phyloP scores from a whole-genome alignment of 2,888 invertebrate genomes.

The Protonemura montana region DNA sequence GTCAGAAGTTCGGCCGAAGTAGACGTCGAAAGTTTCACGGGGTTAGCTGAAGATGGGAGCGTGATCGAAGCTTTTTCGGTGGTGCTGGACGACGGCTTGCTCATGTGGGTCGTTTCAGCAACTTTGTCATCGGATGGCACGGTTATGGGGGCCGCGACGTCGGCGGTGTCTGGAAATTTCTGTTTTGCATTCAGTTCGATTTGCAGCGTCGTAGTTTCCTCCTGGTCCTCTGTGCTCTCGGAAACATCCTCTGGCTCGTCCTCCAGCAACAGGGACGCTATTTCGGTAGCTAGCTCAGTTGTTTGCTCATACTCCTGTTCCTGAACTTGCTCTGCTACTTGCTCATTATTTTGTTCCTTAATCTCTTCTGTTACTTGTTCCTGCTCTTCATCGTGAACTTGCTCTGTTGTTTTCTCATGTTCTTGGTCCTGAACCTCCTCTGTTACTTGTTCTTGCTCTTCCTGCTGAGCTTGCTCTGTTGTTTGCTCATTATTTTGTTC shows the following conservation, averaged over 20 bases:
- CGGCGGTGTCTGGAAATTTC: neutral
- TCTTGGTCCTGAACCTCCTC: neutral
- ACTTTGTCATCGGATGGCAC: neutral
- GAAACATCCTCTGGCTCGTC: neutral
- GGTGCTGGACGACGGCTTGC: neutral
- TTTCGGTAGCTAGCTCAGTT: neutral
- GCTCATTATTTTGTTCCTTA: neutral
- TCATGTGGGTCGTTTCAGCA: neutral
- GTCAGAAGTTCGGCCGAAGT: neutral
- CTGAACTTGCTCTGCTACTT: neutral
- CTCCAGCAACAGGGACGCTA: neutral
- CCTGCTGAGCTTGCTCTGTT: neutral
- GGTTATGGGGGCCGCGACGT: neutral
- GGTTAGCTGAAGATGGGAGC: neutral
- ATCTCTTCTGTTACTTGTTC: neutral
- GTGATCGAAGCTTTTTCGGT: neutral
- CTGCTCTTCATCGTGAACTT: too few species aligned
- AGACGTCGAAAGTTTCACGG: neutral
- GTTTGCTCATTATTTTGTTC: neutral
- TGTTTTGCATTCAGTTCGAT: conserved; percentile 16
- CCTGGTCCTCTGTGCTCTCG: neutral
- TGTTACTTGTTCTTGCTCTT: neutral
- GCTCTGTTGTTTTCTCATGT: neutral
- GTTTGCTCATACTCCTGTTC: neutral
- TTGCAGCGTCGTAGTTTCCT: neutral